phyloP scores from a whole-genome alignment of 2,113 vertebrate species.

The Propithecus coquereli region DNA sequence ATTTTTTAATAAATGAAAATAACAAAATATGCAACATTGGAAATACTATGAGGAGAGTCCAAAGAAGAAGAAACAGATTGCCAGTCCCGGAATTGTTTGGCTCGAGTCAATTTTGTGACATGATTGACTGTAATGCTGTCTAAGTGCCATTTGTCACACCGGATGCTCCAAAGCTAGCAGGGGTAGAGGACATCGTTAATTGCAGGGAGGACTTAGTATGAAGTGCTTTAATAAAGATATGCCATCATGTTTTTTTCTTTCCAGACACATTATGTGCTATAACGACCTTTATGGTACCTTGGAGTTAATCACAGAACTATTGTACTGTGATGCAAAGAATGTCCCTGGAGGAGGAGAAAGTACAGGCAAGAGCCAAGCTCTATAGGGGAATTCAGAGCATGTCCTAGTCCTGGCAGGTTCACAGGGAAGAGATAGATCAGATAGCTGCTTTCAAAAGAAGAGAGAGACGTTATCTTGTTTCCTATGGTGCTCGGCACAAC shows the following conservation, averaged over 20 bases:
- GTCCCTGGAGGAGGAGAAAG: background rate
- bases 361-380: no score
- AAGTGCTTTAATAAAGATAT: background rate
- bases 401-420: rapidly evolving
- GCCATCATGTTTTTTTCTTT: background rate
- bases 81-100: background rate
- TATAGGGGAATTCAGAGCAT: background rate
- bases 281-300: background rate
- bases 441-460: background rate
- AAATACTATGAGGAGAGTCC: background rate
- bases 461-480: background rate
- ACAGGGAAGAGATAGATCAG: no score
- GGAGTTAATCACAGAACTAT: background rate
- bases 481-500: background rate
- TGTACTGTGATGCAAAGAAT: background rate
- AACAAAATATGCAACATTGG: background rate
- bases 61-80: slow-evolving; percentile 1
- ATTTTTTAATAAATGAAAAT: background rate
- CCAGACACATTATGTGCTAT: background rate
- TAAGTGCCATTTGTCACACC: background rate
- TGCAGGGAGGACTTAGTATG: no score
- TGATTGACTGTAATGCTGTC: background rate
- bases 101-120: background rate
- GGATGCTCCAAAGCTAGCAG: background rate
- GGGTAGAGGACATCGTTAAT: background rate